A percentile compares a stretch with the other conserved stretches of the same genome.
phyloP scores from a whole-genome alignment of 2,797 vertebrate genomes.

The Sebastes trivittatus region DNA sequence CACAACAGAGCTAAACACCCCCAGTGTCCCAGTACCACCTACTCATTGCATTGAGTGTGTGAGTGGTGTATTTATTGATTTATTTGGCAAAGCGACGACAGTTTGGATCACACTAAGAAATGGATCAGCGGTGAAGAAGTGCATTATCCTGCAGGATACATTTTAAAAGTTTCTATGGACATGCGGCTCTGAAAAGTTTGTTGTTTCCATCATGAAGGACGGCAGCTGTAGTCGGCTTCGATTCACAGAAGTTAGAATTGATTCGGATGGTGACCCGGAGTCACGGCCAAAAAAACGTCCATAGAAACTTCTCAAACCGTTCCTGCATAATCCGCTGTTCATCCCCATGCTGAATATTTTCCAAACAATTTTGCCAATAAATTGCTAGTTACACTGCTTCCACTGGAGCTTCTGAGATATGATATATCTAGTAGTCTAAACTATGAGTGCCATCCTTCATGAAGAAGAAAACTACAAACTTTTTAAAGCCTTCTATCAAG shows the following conservation, averaged over 20 bases:
- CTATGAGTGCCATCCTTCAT: neutral
- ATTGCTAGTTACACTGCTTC: constrained; percentile 22
- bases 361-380: constrained; percentile 18
- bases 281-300: constrained; percentile 18
- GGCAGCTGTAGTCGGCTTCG: neutral
- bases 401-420: neutral
- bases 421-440: constrained; percentile 18
- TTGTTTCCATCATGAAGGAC: neutral
- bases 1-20: neutral
- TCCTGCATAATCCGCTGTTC: constrained; percentile 16
- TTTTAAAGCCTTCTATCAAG: constrained; percentile 11
- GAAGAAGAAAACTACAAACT: constrained; percentile 12
- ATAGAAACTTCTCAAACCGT: constrained; percentile 17
- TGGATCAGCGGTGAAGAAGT: neutral
- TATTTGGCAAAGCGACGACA: neutral
- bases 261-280: constrained; percentile 11
- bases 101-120: constrained; percentile 4
- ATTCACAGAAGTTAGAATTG: neutral
- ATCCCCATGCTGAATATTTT: constrained; percentile 10
- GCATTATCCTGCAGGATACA: constrained; percentile 9
- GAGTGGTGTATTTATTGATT: neutral
- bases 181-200: constrained; percentile 1
- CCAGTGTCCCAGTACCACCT: neutral
- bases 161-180: constrained; percentile 1
- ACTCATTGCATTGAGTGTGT: neutral